These are phyloP conservation scores for Anastrepha ludens DNA, from an alignment of 1,140 invertebrate genomes.

Conservation along the genomic window DNA sequence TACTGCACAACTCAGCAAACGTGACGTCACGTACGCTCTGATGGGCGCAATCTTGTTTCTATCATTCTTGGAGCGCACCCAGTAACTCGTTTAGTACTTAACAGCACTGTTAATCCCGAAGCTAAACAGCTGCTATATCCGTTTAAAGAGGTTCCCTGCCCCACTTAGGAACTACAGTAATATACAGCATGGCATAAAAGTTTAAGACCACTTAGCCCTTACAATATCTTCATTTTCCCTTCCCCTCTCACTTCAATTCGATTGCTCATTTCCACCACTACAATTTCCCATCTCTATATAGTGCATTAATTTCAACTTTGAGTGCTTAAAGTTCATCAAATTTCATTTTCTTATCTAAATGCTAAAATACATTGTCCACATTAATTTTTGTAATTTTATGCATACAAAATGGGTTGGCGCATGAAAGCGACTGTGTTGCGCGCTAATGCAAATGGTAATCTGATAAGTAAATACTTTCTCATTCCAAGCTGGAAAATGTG, in stretches of 20 bases:
- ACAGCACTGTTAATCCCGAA: no score
- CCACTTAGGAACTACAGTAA: no score
- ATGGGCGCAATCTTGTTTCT: no score
- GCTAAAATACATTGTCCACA: conserved; percentile 41
- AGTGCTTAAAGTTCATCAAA: conserved; percentile 14
- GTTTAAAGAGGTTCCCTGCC: no score
- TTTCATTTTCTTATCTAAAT: neutral
- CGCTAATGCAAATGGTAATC: conserved; percentile 25
- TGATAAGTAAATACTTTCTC: conserved; percentile 12
- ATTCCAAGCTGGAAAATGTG: neutral
- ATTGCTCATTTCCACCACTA: neutral
- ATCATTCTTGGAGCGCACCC: no score
- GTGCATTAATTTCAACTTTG: conserved; percentile 14
- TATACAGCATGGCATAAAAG: no score
- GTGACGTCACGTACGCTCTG: no score
- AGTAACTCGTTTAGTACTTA: no score
- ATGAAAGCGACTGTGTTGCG: neutral
- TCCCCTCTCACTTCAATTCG: neutral
- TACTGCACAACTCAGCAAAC: no score
- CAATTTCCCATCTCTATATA: neutral
- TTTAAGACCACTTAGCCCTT: no score
- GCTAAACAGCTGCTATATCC: no score
- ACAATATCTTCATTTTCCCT: no score
- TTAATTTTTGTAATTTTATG: conserved; percentile 33
- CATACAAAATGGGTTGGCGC: conserved; percentile 10